Conservation (phyloP, 2,888 invertebrate genomes). For the Pseudolycoriella hygida region DNA sequence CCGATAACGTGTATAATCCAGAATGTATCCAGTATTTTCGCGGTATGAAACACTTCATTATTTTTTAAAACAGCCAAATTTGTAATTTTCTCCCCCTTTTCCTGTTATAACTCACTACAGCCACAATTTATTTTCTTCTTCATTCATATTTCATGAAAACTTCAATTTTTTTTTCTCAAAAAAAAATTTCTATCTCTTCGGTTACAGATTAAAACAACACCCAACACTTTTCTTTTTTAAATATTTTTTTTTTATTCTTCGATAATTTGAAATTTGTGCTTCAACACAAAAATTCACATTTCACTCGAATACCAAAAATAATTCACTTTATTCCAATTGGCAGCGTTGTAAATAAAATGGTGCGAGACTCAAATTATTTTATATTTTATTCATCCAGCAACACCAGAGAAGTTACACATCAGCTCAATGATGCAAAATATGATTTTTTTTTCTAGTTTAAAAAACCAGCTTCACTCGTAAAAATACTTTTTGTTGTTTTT, state of each 20-base stretch:
- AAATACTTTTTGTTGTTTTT: too few relatives aligned
- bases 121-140: background rate
- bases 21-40: background rate
- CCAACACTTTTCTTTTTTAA: too few relatives aligned
- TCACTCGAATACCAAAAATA: too few relatives aligned
- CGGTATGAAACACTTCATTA: background rate
- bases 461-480: slow-evolving; percentile 3
- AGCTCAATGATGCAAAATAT: slow-evolving; percentile 3
- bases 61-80: background rate
- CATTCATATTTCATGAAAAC: slow-evolving; percentile 1
- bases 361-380: too few relatives aligned
- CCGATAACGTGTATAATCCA: background rate
- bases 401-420: slow-evolving; percentile 1
- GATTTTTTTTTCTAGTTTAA: slow-evolving; percentile 3
- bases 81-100: background rate
- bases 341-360: slow-evolving; percentile 4
- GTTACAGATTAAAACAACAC: too few relatives aligned
- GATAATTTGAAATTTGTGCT: too few relatives aligned
- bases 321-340: too few relatives aligned
- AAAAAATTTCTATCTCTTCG: too few relatives aligned
- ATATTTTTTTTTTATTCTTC: too few relatives aligned
- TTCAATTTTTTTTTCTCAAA: slow-evolving; percentile 1
- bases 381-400: background rate
- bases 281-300: too few relatives aligned
- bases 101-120: background rate